Evolutionary conservation across 2,888 invertebrate species (phyloP).

Genomic region (Ophioninae sp.): DNA sequence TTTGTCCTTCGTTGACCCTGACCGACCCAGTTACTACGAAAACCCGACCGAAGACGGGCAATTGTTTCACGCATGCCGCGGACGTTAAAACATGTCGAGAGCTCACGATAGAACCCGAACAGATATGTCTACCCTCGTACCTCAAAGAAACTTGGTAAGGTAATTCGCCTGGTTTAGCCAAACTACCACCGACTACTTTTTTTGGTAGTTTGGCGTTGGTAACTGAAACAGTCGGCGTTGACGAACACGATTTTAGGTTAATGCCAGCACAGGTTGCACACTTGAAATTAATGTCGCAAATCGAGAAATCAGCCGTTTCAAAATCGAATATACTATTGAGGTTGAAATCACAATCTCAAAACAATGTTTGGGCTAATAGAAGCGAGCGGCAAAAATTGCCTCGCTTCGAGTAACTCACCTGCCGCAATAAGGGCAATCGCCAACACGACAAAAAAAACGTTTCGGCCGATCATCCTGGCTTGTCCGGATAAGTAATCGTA

Average conservation of each 20-base stretch:
- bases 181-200: constrained; percentile 68
- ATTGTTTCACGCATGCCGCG: constrained; percentile 67
- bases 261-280: not conserved
- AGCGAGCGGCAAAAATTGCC: no score
- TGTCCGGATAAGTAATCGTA: not conserved
- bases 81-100: constrained; percentile 69
- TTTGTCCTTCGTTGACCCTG: constrained; percentile 43
- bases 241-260: not conserved
- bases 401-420: not conserved
- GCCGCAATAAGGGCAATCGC: constrained; percentile 7
- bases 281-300: no score
- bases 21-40: constrained; percentile 35
- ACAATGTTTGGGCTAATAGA: no score
- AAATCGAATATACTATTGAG: no score
- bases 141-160: constrained; percentile 71
- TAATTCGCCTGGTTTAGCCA: constrained; percentile 64
- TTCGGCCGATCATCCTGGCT: constrained; percentile 25
- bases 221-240: constrained; percentile 1
- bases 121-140: constrained; percentile 61
- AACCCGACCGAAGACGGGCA: not conserved
- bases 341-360: no score
- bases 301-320: no score
- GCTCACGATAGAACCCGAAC: constrained; percentile 70
- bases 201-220: constrained; percentile 44
- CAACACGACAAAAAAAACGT: constrained; percentile 19